phyloP scores from a whole-genome alignment of 2,888 invertebrate genomes.

The Nephrotoma flavescens region DNA sequence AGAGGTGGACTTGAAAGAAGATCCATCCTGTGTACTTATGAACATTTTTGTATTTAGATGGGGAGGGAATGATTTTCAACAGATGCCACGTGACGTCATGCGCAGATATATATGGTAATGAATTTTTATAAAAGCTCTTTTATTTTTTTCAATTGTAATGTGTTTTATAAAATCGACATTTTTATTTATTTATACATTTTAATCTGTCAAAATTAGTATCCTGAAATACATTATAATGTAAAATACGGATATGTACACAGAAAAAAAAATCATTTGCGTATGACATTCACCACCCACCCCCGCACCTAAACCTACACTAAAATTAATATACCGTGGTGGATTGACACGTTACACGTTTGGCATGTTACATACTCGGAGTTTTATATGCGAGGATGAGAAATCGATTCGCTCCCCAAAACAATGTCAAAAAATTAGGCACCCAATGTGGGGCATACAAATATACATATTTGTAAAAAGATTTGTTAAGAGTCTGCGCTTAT shows the following conservation, averaged over 20 bases:
- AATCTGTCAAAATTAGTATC: not conserved
- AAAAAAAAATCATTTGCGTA: not conserved
- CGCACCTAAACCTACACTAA: not conserved
- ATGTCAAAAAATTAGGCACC: not conserved
- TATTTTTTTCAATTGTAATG: no score
- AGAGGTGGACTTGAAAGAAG: not conserved
- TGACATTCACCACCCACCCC: not conserved
- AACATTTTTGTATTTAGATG: not conserved
- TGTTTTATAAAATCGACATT: not conserved
- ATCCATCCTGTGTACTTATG: not conserved
- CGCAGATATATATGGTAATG: not conserved
- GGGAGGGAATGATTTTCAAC: not conserved
- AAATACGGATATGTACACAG: not conserved
- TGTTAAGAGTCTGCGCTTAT: not conserved
- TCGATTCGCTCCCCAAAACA: no score
- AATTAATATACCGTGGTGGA: no score
- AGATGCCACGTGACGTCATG: not conserved
- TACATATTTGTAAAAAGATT: not conserved
- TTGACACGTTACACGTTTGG: no score
- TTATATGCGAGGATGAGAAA: no score
- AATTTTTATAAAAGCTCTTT: not conserved
- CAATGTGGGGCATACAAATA: not conserved
- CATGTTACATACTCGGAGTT: no score
- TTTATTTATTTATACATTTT: not conserved
- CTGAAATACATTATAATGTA: not conserved